phyloP scores from a whole-genome alignment of 1,140 invertebrate species.

The Drosophila tsacasi region DNA sequence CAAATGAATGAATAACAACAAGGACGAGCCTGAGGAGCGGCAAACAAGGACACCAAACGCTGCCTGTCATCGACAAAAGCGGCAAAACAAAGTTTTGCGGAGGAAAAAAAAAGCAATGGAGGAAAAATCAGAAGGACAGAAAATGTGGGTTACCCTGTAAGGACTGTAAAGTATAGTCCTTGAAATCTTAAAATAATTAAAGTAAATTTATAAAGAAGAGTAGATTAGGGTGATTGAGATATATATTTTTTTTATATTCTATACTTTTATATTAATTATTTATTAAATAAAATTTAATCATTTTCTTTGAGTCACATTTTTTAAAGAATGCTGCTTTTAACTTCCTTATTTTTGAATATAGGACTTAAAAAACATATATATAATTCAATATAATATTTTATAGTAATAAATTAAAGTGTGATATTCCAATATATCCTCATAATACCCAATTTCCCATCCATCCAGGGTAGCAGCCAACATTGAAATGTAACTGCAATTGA shows the following conservation, averaged over 20 bases:
- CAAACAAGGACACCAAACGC: slow-evolving; percentile 35
- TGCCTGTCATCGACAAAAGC: slow-evolving; percentile 70
- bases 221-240: too few relatives aligned
- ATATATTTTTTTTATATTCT: background rate
- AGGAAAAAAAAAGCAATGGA: background rate
- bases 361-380: too few relatives aligned
- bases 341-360: too few relatives aligned
- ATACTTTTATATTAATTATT: background rate
- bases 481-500: slow-evolving; percentile 81
- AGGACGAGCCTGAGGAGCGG: slow-evolving; percentile 24
- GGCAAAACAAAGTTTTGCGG: slow-evolving; percentile 58
- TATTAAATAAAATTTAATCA: background rate
- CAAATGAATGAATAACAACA: slow-evolving; percentile 79
- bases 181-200: background rate
- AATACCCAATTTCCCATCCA: background rate
- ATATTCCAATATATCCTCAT: background rate
- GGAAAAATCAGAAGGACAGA: background rate
- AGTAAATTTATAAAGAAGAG: too few relatives aligned
- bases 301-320: too few relatives aligned
- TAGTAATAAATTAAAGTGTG: too few relatives aligned
- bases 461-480: slow-evolving; percentile 44
- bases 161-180: rapidly evolving
- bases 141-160: slow-evolving; percentile 14
- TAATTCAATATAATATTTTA: too few relatives aligned
- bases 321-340: too few relatives aligned